phyloP scores from a whole-genome alignment of 2,888 invertebrate genomes.

The Plusia festucae region DNA sequence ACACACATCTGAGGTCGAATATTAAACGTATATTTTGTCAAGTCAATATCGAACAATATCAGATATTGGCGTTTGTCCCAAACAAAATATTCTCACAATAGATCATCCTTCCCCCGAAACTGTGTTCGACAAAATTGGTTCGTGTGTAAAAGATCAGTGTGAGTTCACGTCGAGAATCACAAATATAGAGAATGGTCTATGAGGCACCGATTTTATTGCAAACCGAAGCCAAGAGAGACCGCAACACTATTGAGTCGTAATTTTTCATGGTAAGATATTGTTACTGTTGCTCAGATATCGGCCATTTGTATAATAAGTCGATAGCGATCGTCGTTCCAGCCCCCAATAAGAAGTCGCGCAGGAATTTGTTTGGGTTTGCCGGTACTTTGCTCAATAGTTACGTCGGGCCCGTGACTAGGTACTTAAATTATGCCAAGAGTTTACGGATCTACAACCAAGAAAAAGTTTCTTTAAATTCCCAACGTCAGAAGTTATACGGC shows the following conservation, averaged over 20 bases:
- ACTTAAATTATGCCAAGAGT: slow-evolving; percentile 57
- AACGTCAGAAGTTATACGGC: slow-evolving; percentile 49
- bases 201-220: slow-evolving; percentile 77
- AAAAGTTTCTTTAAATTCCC: slow-evolving; percentile 35
- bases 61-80: slow-evolving; percentile 47
- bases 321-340: slow-evolving; percentile 78
- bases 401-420: slow-evolving; percentile 51
- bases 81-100: slow-evolving; percentile 57
- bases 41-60: slow-evolving; percentile 45
- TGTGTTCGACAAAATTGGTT: slow-evolving; percentile 67
- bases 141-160: slow-evolving; percentile 67
- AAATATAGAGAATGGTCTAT: slow-evolving; percentile 71
- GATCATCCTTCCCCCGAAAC: slow-evolving; percentile 56
- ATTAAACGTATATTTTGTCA: slow-evolving; percentile 37
- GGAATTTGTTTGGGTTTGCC: slow-evolving; percentile 72
- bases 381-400: slow-evolving; percentile 62
- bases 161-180: slow-evolving; percentile 66
- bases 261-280: slow-evolving; percentile 82
- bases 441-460: slow-evolving; percentile 50
- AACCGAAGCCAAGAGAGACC: slow-evolving; percentile 76
- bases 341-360: slow-evolving; percentile 70
- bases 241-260: slow-evolving; percentile 75
- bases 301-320: slow-evolving; percentile 86
- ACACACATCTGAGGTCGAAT: slow-evolving; percentile 26
- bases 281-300: slow-evolving; percentile 79